Evolutionary conservation across 2,113 vertebrate species (phyloP).

Genomic region (human): DNA sequence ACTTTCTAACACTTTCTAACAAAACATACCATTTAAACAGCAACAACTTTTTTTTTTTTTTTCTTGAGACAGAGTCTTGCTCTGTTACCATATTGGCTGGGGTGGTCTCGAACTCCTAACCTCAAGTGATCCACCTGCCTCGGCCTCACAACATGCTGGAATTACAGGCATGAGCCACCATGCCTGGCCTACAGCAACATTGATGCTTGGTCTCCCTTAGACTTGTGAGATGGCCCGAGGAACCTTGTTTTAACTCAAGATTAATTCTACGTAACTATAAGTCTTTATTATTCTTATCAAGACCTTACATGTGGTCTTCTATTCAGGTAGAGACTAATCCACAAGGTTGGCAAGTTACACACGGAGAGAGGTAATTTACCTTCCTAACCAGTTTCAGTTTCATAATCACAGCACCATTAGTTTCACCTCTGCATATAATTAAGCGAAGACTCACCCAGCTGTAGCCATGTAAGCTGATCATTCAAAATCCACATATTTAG

Average conservation of each 20-base stretch:
- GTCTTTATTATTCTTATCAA: slow-evolving; percentile 15
- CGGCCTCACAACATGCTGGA: too few relatives aligned
- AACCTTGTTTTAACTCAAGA: not conserved
- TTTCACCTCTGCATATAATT: not conserved
- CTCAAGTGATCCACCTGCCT: too few relatives aligned
- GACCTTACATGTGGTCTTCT: not conserved
- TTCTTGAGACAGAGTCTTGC: too few relatives aligned
- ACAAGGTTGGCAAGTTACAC: not conserved
- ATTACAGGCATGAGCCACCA: too few relatives aligned
- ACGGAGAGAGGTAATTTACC: not conserved
- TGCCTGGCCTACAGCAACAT: too few relatives aligned
- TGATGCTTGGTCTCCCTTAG: not conserved
- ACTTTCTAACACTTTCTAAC: not conserved
- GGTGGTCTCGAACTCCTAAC: too few relatives aligned
- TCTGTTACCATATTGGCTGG: too few relatives aligned
- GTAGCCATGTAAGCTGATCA: not conserved
- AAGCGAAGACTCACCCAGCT: not conserved
- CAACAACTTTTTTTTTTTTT: too few relatives aligned
- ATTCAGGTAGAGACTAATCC: not conserved
- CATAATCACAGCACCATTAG: not conserved
- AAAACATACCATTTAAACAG: not conserved
- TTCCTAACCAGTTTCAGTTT: not conserved
- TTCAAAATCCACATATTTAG: not conserved
- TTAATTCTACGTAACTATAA: not conserved
- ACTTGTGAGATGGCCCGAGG: not conserved